Percentiles rank a stretch among this genome's conserved stretches.
Evolutionary conservation across 2,888 invertebrate genomes (phyloP).

Genomic region (Augiades crinisus): DNA sequence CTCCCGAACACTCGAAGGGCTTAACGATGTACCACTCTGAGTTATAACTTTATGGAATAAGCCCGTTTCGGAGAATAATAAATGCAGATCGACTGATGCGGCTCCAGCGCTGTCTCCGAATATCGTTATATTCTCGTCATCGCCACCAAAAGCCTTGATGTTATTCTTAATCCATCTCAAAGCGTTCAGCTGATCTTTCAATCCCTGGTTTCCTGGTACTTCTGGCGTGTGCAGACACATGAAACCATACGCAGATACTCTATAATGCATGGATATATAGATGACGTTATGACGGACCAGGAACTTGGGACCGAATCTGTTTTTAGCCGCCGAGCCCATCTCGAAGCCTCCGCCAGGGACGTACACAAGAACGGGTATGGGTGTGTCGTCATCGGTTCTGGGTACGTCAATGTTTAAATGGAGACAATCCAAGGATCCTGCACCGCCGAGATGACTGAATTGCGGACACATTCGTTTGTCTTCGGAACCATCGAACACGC

Average conservation of each 20-base stretch:
- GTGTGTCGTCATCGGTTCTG: constrained; percentile 41
- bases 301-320: constrained; percentile 44
- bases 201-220: too few species aligned
- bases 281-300: constrained; percentile 51
- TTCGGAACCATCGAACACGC: too few species aligned
- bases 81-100: constrained; percentile 46
- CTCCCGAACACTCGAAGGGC: too few species aligned
- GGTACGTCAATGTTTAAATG: constrained; percentile 55
- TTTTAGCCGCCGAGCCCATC: constrained; percentile 42
- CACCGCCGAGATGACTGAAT: too few species aligned
- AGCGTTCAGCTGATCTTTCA: too few species aligned
- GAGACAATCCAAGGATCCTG: constrained; percentile 50
- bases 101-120: constrained; percentile 57
- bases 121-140: constrained; percentile 54
- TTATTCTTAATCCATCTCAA: too few species aligned
- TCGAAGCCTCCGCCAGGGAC: constrained; percentile 50
- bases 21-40: too few species aligned
- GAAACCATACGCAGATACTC: constrained; percentile 55
- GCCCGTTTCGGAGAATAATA: constrained; percentile 45
- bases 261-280: constrained; percentile 55
- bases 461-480: too few species aligned
- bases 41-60: too few species aligned
- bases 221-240: constrained; percentile 43
- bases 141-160: too few species aligned
- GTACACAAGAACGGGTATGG: constrained; percentile 51